Percentiles rank a stretch among this genome's conserved stretches.
Conservation (phyloP, 2,113 vertebrate genomes). For the Euleptes europaea region DNA sequence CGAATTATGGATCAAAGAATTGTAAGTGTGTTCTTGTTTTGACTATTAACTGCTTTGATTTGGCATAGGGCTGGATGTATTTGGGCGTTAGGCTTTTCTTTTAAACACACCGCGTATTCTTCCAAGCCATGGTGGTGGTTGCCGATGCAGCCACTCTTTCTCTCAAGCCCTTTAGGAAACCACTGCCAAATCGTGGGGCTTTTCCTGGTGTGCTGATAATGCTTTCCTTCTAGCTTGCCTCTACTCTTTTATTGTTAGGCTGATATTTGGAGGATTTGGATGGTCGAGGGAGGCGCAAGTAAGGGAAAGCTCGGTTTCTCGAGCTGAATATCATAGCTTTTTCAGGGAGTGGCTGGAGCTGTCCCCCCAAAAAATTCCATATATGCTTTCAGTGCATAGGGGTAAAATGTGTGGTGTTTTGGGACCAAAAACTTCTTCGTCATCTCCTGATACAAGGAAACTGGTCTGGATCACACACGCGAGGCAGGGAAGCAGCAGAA, state of each 20-base stretch:
- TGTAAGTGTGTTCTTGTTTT: conserved; percentile 80
- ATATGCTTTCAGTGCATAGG: not conserved
- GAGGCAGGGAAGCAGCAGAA: too few relatives aligned
- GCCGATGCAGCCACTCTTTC: not conserved
- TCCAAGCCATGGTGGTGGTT: not conserved
- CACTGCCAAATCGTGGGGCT: not conserved
- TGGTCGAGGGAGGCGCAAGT: not conserved
- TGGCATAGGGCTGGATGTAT: not conserved
- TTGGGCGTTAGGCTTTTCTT: not conserved
- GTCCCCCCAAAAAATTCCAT: not conserved
- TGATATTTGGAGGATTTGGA: not conserved
- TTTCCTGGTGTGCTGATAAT: not conserved
- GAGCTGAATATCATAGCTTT: not conserved
- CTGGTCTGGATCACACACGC: too few relatives aligned
- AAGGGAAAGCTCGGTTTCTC: not conserved
- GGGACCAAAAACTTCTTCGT: not conserved
- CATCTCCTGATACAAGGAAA: not conserved
- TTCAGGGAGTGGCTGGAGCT: not conserved
- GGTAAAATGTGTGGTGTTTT: not conserved
- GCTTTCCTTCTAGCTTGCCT: not conserved
- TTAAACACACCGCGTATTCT: not conserved
- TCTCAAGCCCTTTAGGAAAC: not conserved
- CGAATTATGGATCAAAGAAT: conserved; percentile 96
- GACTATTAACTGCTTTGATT: not conserved
- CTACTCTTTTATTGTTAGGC: not conserved